Evolutionary conservation across 2,888 invertebrate genomes (phyloP).

Genomic region (Perizoma flavofasciatum): DNA sequence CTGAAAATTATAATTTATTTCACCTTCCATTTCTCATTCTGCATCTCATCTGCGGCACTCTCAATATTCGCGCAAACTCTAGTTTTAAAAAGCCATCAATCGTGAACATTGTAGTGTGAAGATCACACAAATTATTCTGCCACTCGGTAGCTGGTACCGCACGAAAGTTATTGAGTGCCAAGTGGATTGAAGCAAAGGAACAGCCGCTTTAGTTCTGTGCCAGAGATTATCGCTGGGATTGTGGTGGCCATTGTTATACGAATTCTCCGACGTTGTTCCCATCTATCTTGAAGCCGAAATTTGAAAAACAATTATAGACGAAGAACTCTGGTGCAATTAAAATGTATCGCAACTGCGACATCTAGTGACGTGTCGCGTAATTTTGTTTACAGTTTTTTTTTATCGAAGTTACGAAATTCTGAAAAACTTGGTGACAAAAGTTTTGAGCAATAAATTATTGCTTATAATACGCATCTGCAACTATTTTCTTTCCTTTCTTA

Average conservation of each 20-base stretch:
- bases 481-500: slow-evolving; percentile 43
- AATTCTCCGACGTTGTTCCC: slow-evolving; percentile 73
- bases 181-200: slow-evolving; percentile 72
- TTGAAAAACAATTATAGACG: slow-evolving; percentile 61
- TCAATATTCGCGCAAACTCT: slow-evolving; percentile 26
- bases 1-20: slow-evolving; percentile 22
- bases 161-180: slow-evolving; percentile 77
- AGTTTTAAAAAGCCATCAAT: slow-evolving; percentile 38
- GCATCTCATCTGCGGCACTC: slow-evolving; percentile 19
- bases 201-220: slow-evolving; percentile 71
- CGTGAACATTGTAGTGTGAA: slow-evolving; percentile 46
- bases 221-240: slow-evolving; percentile 68
- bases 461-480: slow-evolving; percentile 47
- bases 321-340: slow-evolving; percentile 44
- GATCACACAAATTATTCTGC: slow-evolving; percentile 65
- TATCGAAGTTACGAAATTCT: slow-evolving; percentile 23
- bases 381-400: slow-evolving; percentile 22
- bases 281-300: slow-evolving; percentile 68
- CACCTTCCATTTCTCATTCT: slow-evolving; percentile 19
- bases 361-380: slow-evolving; percentile 42
- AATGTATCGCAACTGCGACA: slow-evolving; percentile 40
- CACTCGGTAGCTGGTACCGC: slow-evolving; percentile 54
- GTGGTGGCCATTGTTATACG: slow-evolving; percentile 66
- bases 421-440: slow-evolving; percentile 31
- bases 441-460: slow-evolving; percentile 41